These are phyloP conservation scores for Pogonus chalceus DNA, from an alignment of 1,140 invertebrate species.

Conservation along the genomic window DNA sequence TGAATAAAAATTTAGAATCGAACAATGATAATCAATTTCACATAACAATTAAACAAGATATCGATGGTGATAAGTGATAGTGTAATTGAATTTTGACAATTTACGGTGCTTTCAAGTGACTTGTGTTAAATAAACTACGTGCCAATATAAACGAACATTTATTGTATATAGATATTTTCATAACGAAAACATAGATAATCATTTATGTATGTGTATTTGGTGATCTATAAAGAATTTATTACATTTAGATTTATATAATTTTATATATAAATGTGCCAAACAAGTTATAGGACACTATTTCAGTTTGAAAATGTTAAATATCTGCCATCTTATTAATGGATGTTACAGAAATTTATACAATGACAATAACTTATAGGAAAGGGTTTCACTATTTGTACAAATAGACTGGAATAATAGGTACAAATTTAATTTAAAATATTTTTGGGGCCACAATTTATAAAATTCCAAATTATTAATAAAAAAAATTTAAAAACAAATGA, in stretches of 20 bases:
- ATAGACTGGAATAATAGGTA: constrained; percentile 25
- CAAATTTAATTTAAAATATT: constrained; percentile 13
- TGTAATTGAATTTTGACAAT: constrained; percentile 13
- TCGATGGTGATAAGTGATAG: constrained; percentile 17
- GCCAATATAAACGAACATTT: constrained; percentile 2
- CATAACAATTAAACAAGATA: constrained; percentile 5
- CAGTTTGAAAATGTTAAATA: background rate
- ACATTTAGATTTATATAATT: background rate
- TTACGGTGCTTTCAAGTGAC: constrained; percentile 6
- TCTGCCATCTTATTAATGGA: background rate
- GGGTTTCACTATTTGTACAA: constrained; percentile 11
- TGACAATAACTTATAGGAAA: constrained; percentile 17
- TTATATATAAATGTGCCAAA: constrained; percentile 3
- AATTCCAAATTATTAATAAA: constrained; percentile 14
- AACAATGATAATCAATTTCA: background rate
- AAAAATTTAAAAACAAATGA: constrained; percentile 9
- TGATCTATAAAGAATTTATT: constrained; percentile 8
- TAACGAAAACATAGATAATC: background rate
- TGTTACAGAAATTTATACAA: constrained; percentile 4
- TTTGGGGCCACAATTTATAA: constrained; percentile 13
- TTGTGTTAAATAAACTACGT: background rate
- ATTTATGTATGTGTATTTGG: background rate
- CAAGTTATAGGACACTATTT: background rate
- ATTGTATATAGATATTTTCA: constrained; percentile 2
- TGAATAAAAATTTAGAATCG: background rate